phyloP scores from a whole-genome alignment of 2,888 invertebrate genomes.

The Pseudeuparius sepicola region DNA sequence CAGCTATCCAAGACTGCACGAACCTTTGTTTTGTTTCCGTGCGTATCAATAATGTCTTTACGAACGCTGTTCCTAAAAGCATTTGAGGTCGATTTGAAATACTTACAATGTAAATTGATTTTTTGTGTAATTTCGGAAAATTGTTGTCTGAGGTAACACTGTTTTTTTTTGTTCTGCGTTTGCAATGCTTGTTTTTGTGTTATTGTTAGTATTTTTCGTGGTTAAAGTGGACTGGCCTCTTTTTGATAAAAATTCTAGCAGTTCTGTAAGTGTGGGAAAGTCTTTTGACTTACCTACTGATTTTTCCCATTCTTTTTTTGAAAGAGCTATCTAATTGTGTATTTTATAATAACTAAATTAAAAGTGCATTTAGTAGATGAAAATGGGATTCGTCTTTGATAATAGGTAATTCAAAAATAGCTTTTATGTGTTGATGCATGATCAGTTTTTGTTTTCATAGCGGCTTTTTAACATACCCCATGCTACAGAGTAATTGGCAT shows the following conservation, averaged over 20 bases:
- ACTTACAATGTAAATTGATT: too few species aligned
- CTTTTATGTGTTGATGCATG: constrained; percentile 10
- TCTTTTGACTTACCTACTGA: neutral
- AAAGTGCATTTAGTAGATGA: constrained; percentile 8
- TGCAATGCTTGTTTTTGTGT: too few species aligned
- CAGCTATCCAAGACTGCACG: too few species aligned
- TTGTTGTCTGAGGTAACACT: too few species aligned
- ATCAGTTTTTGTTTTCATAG: constrained; percentile 16
- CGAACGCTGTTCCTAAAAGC: too few species aligned
- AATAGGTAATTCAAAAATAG: constrained; percentile 10
- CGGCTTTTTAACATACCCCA: constrained; percentile 13
- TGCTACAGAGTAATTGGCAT: constrained; percentile 14
- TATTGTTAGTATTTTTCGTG: too few species aligned
- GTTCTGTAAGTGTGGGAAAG: constrained; percentile 7
- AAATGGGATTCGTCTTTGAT: constrained; percentile 10
- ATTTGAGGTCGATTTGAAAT: too few species aligned
- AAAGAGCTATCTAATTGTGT: constrained; percentile 11
- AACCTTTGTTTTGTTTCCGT: too few species aligned
- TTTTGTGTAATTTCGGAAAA: too few species aligned
- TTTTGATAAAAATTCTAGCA: constrained; percentile 5
- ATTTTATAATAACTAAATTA: constrained; percentile 12
- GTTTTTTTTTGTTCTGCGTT: too few species aligned
- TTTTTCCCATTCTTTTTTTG: constrained; percentile 11
- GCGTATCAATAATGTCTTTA: too few species aligned
- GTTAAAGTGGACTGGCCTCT: too few species aligned